Percentiles rank a stretch among this genome's conserved stretches.
Evolutionary conservation across 2,113 vertebrate genomes (phyloP).

Genomic region (Cephalopholis sonnerati): DNA sequence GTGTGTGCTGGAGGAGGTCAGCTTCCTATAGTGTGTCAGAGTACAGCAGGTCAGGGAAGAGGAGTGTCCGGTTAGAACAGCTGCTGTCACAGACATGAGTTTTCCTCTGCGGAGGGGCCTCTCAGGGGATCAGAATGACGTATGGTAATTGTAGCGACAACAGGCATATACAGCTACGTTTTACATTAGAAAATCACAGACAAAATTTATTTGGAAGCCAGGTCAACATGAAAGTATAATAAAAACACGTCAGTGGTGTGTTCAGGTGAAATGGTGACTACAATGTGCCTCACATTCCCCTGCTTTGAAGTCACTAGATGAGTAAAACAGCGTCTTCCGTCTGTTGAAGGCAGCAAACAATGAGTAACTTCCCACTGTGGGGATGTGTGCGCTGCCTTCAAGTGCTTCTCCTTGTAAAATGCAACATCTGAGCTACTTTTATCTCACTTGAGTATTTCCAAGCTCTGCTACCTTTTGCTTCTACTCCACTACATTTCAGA

Average conservation of each 20-base stretch:
- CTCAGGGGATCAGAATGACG: neutral
- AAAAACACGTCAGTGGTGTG: neutral
- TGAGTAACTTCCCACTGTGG: neutral
- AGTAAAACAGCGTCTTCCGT: neutral
- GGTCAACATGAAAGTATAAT: no score
- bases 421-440: neutral
- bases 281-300: neutral
- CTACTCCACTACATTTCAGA: neutral
- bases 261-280: neutral
- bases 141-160: neutral
- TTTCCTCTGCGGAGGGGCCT: constrained; percentile 27
- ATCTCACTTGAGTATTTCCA: neutral
- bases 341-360: constrained; percentile 2
- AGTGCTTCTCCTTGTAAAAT: neutral
- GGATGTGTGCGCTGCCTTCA: neutral
- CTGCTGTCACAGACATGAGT: constrained; percentile 36
- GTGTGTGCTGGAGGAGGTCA: constrained; percentile 22
- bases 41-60: constrained; percentile 51
- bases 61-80: constrained; percentile 28
- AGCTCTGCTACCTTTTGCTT: neutral
- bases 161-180: neutral
- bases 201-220: neutral
- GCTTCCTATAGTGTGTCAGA: constrained; percentile 40
- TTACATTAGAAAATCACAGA: neutral
- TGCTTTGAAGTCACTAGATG: neutral